phyloP scores from a whole-genome alignment of 92 coral and sea anemone genomes.

The Epizoanthus fatuus region DNA sequence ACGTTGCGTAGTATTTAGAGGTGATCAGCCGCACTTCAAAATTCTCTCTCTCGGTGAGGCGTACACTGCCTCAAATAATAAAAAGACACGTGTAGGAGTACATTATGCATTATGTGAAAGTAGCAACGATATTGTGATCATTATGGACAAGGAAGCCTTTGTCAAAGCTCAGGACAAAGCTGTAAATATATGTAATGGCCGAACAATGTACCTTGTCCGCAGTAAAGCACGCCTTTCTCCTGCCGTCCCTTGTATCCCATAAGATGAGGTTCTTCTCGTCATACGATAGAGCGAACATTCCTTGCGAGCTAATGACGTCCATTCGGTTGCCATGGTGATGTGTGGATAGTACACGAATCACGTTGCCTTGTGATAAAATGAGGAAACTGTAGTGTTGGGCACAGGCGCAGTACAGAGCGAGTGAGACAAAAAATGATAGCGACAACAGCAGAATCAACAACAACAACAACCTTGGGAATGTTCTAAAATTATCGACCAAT shows the following conservation, averaged over 20 bases:
- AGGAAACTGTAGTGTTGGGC: background rate
- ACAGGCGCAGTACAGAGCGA: background rate
- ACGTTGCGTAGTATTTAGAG: too few relatives aligned
- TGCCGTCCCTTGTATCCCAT: constrained; percentile 83
- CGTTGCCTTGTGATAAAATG: constrained; percentile 53
- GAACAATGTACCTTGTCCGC: constrained; percentile 77
- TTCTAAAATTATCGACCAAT: too few relatives aligned
- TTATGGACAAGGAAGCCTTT: too few relatives aligned
- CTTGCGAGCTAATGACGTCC: constrained; percentile 76
- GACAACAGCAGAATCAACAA: background rate
- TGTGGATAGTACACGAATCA: constrained; percentile 64
- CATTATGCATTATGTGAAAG: too few relatives aligned
- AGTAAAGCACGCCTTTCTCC: constrained; percentile 77
- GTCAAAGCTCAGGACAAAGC: background rate
- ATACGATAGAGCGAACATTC: constrained; percentile 69
- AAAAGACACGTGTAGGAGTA: too few relatives aligned
- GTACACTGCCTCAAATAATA: too few relatives aligned
- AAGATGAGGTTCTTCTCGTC: constrained; percentile 78
- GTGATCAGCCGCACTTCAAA: too few relatives aligned
- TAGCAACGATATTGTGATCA: too few relatives aligned
- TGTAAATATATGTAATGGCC: background rate
- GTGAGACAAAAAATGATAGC: background rate
- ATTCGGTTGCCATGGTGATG: constrained; percentile 82
- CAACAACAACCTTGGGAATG: background rate
- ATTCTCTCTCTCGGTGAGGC: too few relatives aligned